Evolutionary conservation across 2,797 vertebrate genomes (phyloP).

Genomic region (Denticeps clupeoides): DNA sequence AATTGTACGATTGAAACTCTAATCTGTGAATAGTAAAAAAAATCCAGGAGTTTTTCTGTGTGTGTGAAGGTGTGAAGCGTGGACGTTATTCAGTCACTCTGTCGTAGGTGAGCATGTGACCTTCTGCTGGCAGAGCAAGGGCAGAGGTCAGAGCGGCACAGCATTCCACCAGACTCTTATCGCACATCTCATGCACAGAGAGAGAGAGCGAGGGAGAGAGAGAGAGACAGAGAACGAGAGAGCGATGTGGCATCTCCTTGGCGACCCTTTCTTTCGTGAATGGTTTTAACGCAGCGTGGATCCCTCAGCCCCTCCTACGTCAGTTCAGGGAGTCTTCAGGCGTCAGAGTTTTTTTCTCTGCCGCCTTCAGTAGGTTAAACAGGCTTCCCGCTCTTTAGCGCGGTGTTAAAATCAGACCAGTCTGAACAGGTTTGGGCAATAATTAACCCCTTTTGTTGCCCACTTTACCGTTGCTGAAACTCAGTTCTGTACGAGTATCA

Average conservation of each 20-base stretch:
- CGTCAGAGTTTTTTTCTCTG: neutral
- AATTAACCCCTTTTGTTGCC: slow-evolving; percentile 61
- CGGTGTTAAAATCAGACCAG: slow-evolving; percentile 58
- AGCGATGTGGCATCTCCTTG: no score
- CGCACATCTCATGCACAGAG: neutral
- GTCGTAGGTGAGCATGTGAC: slow-evolving; percentile 49
- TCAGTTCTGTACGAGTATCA: slow-evolving; percentile 37
- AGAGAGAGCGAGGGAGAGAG: neutral
- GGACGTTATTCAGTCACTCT: slow-evolving; percentile 58
- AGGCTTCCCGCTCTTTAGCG: slow-evolving; percentile 35
- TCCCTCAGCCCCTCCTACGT: no score
- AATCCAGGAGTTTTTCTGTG: slow-evolving; percentile 8
- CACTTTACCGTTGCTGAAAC: slow-evolving; percentile 48
- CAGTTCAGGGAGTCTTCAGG: no score
- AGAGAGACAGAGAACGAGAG: neutral
- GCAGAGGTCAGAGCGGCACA: slow-evolving; percentile 47
- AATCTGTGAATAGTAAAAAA: slow-evolving; percentile 12
- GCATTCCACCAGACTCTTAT: slow-evolving; percentile 67
- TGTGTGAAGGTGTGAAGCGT: slow-evolving; percentile 44
- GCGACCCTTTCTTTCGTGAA: no score
- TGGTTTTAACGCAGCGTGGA: no score
- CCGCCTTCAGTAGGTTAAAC: slow-evolving; percentile 29
- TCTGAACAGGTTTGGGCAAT: slow-evolving; percentile 67
- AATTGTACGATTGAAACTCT: no score
- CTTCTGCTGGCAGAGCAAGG: slow-evolving; percentile 48